Evolutionary conservation across 2,888 invertebrate species (phyloP), one percentile per base, ranked within the genome.

Genomic region (Caenorhabditis japonica): DNA sequence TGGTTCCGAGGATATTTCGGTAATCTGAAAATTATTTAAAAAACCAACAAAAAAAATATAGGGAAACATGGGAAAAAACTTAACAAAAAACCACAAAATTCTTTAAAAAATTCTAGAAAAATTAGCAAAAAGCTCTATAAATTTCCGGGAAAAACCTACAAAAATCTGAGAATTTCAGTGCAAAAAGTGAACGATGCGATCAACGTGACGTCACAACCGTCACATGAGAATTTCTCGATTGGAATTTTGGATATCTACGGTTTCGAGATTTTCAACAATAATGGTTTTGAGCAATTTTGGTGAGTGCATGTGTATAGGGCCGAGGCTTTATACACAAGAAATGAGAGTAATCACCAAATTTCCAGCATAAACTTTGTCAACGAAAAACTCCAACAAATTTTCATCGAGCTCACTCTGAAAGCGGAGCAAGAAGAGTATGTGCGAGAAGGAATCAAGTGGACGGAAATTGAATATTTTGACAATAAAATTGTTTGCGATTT

Each of bases 201-300:
- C 91, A 90, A 89, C 70, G 71, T 84, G 27, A 36, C 60, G 10
- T 5, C 19, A 19, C 55, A 61, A 39, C 58, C 68, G 7, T 38
- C 44, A 4, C 49, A 62, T 0, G 69, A 69, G 19, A 62, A 74
- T 12, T 75, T 86, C 25, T 91, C 91, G 73, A 89, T 91, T 27
- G 92, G 92, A 47, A 92, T 92, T 83, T 87, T 92, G 71, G 92
- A 92, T 83, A 92, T 92, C 81, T 92, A 92, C 83, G 92, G 92
- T 1, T 92, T 92, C 85, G 92, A 92, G 87, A 92, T 92, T 69
- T 92, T 92, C 84, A 90, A 91, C 44, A 90, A 90, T 82, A 92
- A 92, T 85, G 92, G 92, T 19, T 92, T 92, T 88, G 92, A 92
- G 83, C 92, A 92, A 86, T 92, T 92, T 85, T 87, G 85, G 84